Evolutionary conservation across 2,113 vertebrate genomes (phyloP).

Genomic region (Seriola quinqueradiata): DNA sequence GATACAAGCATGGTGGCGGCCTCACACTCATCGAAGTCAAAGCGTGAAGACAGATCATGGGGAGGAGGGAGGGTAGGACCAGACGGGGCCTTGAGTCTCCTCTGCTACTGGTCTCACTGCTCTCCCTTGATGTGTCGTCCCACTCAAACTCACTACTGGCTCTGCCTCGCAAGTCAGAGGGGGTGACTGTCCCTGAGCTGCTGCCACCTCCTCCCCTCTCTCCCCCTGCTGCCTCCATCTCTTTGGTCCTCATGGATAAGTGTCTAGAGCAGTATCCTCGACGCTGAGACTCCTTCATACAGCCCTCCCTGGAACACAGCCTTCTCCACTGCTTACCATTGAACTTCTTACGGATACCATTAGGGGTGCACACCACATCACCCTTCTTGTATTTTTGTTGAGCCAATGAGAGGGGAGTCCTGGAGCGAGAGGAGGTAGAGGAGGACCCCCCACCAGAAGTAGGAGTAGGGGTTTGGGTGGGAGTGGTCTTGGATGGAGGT

Average conservation of each 20-base stretch:
- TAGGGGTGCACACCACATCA: slow-evolving; percentile 93
- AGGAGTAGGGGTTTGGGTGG: slow-evolving; percentile 75
- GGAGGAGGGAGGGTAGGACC: slow-evolving; percentile 80
- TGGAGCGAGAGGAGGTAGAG: slow-evolving; percentile 86
- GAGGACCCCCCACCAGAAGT: slow-evolving; percentile 76
- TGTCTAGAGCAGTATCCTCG: slow-evolving; percentile 94
- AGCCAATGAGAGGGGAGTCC: slow-evolving; percentile 88
- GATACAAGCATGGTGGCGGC: slow-evolving; percentile 95
- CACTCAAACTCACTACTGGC: slow-evolving; percentile 92
- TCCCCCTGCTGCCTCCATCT: slow-evolving; percentile 89
- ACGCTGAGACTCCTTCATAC: slow-evolving; percentile 95
- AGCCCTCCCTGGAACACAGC: slow-evolving; percentile 92
- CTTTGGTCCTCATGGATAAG: slow-evolving; percentile 94
- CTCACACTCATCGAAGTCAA: slow-evolving; percentile 94
- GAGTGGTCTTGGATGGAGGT: slow-evolving; percentile 77
- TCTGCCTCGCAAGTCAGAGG: slow-evolving; percentile 83
- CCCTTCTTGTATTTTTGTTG: slow-evolving; percentile 96
- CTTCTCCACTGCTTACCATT: slow-evolving; percentile 97
- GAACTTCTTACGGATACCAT: slow-evolving; percentile 95
- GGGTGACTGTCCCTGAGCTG: slow-evolving; percentile 85
- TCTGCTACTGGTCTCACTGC: slow-evolving; percentile 89
- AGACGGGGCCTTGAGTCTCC: slow-evolving; percentile 89
- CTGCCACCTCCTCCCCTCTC: slow-evolving; percentile 86
- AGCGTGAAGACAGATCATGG: slow-evolving; percentile 89
- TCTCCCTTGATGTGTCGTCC: slow-evolving; percentile 92